These are phyloP conservation scores for Psix sp. DNA, from an alignment of 1,140 invertebrate genomes.

Conservation along the genomic window DNA sequence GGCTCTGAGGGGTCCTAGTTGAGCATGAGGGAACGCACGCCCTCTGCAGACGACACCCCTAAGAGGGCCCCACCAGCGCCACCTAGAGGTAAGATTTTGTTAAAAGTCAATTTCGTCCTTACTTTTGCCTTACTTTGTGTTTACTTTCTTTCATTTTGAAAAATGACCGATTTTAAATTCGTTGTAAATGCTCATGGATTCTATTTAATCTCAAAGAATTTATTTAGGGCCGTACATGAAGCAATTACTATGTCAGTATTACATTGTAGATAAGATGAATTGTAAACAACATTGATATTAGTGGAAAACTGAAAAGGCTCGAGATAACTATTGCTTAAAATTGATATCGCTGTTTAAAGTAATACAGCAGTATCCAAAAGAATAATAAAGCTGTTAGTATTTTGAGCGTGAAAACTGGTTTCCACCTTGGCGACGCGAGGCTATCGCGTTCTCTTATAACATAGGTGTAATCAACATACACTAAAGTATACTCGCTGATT, in stretches of 20 bases:
- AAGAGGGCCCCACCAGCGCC: slow-evolving; percentile 74
- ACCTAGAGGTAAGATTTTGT: slow-evolving; percentile 71
- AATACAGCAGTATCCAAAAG: too few species aligned
- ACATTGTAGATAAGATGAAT: too few species aligned
- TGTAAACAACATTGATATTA: too few species aligned
- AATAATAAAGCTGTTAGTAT: too few species aligned
- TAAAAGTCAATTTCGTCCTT: too few species aligned
- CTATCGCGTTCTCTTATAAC: slow-evolving; percentile 25
- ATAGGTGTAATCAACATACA: slow-evolving; percentile 19
- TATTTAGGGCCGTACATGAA: too few species aligned
- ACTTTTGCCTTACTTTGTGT: not conserved
- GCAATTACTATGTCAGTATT: too few species aligned
- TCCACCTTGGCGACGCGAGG: slow-evolving; percentile 24
- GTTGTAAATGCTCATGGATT: too few species aligned
- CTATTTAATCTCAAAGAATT: too few species aligned
- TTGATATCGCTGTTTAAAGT: too few species aligned
- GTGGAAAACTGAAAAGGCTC: too few species aligned
- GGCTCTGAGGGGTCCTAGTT: slow-evolving; percentile 66
- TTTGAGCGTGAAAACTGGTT: not conserved
- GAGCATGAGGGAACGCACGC: slow-evolving; percentile 76
- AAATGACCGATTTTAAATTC: not conserved
- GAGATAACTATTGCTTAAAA: too few species aligned
- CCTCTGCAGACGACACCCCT: slow-evolving; percentile 75
- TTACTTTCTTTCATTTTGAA: not conserved
- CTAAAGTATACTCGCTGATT: slow-evolving; percentile 20